Percentiles rank a stretch among this genome's conserved stretches.
These are phyloP conservation scores for Nymphalis polychloros DNA, from an alignment of 2,888 invertebrate species.

Conservation along the genomic window DNA sequence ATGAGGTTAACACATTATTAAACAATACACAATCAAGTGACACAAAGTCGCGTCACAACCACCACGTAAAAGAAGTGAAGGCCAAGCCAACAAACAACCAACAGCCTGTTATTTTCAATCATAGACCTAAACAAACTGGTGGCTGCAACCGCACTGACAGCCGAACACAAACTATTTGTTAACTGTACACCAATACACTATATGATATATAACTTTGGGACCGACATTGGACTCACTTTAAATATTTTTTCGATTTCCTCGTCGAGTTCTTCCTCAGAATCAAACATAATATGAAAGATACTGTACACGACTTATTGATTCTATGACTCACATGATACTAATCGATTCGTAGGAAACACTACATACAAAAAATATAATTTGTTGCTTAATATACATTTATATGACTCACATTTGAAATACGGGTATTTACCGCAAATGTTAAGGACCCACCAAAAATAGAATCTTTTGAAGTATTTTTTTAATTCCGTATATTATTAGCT, in stretches of 20 bases:
- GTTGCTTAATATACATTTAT: constrained; percentile 10
- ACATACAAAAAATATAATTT: not conserved
- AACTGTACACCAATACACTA: not conserved
- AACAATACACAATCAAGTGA: constrained; percentile 17
- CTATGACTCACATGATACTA: not conserved
- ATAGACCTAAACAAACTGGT: not conserved
- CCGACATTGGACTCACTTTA: not conserved
- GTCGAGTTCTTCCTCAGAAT: constrained; percentile 21
- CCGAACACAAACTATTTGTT: not conserved
- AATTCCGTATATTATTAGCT: not conserved
- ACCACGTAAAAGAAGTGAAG: not conserved
- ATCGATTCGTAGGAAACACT: not conserved
- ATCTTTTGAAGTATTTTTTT: not conserved
- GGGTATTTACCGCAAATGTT: constrained; percentile 21
- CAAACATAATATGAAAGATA: constrained; percentile 21
- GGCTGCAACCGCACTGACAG: not conserved
- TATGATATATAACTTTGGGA: not conserved
- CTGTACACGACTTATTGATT: not conserved
- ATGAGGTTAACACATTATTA: constrained; percentile 16
- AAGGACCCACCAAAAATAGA: not conserved
- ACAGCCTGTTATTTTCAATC: not conserved
- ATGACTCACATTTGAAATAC: constrained; percentile 21
- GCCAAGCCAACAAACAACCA: no score
- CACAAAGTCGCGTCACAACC: constrained; percentile 3
- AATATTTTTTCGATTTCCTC: constrained; percentile 11